phyloP scores from a whole-genome alignment of 2,113 vertebrate species.

The Procavia capensis region DNA sequence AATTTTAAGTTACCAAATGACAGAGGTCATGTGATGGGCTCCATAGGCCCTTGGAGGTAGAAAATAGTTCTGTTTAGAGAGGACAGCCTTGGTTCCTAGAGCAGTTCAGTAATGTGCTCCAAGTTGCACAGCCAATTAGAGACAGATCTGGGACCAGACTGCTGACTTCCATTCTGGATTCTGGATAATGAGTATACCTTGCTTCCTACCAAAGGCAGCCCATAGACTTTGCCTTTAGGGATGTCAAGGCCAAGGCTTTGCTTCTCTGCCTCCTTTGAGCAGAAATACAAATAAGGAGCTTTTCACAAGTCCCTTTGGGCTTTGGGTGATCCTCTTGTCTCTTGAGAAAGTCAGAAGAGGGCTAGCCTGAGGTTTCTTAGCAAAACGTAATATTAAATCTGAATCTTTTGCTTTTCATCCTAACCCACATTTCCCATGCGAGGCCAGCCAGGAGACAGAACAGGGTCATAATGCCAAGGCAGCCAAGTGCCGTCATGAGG shows the following conservation, averaged over 20 bases:
- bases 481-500: too few relatives aligned
- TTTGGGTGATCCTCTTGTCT: background rate
- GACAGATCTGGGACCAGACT: background rate
- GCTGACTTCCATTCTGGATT: background rate
- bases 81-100: background rate
- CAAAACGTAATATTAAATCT: conserved; percentile 6
- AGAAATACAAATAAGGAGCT: background rate
- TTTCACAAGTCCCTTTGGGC: background rate
- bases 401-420: background rate
- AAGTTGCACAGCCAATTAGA: background rate
- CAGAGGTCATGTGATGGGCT: background rate
- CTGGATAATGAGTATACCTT: background rate
- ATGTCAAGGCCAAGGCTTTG: background rate
- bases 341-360: background rate
- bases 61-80: background rate
- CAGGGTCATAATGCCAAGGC: too few relatives aligned
- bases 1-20: background rate
- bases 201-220: background rate
- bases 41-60: background rate
- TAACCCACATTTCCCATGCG: background rate
- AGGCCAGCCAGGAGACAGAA: background rate
- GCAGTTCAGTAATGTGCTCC: background rate
- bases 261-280: background rate
- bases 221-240: background rate
- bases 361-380: background rate